Conservation (phyloP, 2,113 vertebrate genomes). For the Vombatus ursinus region DNA sequence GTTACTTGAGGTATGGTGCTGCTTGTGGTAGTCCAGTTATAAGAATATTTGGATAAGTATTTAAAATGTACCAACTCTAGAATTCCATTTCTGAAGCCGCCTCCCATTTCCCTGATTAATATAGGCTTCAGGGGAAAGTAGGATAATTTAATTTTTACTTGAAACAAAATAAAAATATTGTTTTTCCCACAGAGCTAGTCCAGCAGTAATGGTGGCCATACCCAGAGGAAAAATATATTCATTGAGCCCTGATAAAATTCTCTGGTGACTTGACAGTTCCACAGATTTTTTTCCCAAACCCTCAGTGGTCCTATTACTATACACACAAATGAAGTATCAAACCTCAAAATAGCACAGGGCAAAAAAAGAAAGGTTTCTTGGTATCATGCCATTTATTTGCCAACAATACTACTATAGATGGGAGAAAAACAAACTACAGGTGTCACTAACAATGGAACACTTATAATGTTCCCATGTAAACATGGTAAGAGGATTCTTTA, state of each 20-base stretch:
- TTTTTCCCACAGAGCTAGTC: conserved; percentile 7
- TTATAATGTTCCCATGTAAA: background rate
- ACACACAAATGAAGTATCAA: conserved; percentile 25
- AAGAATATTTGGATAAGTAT: conserved; percentile 31
- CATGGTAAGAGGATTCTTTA: background rate
- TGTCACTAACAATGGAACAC: background rate
- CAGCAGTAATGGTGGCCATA: conserved; percentile 20
- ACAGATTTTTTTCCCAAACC: background rate
- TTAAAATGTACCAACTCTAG: conserved; percentile 26
- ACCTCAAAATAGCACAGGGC: background rate
- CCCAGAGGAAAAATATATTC: conserved; percentile 9
- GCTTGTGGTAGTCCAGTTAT: conserved; percentile 18
- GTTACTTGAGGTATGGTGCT: background rate
- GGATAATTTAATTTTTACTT: conserved; percentile 40
- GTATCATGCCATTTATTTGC: background rate
- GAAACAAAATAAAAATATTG: conserved; percentile 53
- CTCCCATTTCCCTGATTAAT: conserved; percentile 8
- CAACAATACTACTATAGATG: background rate
- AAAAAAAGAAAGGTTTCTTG: background rate
- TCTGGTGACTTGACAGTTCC: conserved; percentile 28
- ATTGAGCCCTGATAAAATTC: conserved; percentile 37
- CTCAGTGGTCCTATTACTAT: conserved; percentile 9
- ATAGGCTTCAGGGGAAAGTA: conserved; percentile 27
- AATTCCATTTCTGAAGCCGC: background rate
- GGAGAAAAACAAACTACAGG: background rate